Evolutionary conservation across 92 coral and sea anemone genomes (phyloP).

Genomic region (Ricordea florida): DNA sequence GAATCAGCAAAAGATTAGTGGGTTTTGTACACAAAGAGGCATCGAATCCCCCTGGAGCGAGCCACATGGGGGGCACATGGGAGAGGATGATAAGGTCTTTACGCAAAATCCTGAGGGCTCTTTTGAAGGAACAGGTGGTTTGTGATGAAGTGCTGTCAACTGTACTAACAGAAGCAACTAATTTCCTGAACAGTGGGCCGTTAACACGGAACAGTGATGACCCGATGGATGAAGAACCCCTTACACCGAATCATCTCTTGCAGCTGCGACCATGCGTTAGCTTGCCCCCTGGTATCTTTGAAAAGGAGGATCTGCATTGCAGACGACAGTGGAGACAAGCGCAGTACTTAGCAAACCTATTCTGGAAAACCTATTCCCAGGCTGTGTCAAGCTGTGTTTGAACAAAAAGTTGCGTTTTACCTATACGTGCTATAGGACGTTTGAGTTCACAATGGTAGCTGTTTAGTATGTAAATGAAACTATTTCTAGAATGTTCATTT

Average conservation of each 20-base stretch:
- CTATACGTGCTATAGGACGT: too few relatives aligned
- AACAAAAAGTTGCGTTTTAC: too few relatives aligned
- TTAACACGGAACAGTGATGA: slow-evolving; percentile 15
- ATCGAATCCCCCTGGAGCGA: slow-evolving; percentile 31
- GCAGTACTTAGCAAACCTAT: slow-evolving; percentile 15
- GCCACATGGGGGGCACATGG: slow-evolving; percentile 40
- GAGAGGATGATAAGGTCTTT: slow-evolving; percentile 23
- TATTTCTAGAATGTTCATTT: too few relatives aligned
- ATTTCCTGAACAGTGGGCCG: slow-evolving; percentile 19
- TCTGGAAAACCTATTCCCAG: too few relatives aligned
- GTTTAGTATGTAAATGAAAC: too few relatives aligned
- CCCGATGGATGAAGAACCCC: slow-evolving; percentile 14
- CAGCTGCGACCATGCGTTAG: background rate
- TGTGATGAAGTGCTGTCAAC: slow-evolving; percentile 22
- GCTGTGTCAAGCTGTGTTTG: too few relatives aligned
- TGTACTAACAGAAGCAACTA: slow-evolving; percentile 6
- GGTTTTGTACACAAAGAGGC: background rate
- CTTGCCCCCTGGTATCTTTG: slow-evolving; percentile 19
- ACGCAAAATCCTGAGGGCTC: slow-evolving; percentile 2
- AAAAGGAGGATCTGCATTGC: slow-evolving; percentile 17
- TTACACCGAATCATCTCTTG: slow-evolving; percentile 30
- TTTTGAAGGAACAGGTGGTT: slow-evolving; percentile 25
- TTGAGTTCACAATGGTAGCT: too few relatives aligned
- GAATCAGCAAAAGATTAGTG: slow-evolving; percentile 6
- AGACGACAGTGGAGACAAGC: slow-evolving; percentile 33